Percentiles rank a stretch among this genome's conserved stretches.
Conservation (phyloP, 2,113 vertebrate genomes). For the Cacatua alba region DNA sequence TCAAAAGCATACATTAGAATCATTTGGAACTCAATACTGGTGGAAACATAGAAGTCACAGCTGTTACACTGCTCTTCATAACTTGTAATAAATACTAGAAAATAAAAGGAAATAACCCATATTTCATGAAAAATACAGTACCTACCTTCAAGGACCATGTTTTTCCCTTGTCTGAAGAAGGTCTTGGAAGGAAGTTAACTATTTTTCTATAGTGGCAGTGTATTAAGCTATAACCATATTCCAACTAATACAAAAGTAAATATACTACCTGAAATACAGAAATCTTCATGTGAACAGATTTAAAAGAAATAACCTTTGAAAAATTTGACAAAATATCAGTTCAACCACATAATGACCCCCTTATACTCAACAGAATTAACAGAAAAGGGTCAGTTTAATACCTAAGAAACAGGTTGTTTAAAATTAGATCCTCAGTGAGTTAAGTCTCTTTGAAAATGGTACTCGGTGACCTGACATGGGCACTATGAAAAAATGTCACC, state of each 20-base stretch:
- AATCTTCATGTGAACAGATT: conserved; percentile 34
- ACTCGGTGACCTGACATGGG: neutral
- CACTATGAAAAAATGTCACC: neutral
- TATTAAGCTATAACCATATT: conserved; percentile 59
- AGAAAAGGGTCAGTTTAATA: conserved; percentile 28
- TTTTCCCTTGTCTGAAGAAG: conserved; percentile 54
- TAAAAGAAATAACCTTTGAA: conserved; percentile 44
- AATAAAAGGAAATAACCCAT: conserved; percentile 53
- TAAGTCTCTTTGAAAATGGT: neutral
- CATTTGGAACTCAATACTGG: conserved; percentile 61
- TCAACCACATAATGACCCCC: conserved; percentile 17
- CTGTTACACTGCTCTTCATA: conserved; percentile 60
- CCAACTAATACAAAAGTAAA: conserved; percentile 47
- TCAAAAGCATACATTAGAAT: conserved; percentile 49
- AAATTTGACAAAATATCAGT: conserved; percentile 32
- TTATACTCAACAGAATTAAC: conserved; percentile 31
- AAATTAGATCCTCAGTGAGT: neutral
- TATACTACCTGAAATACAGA: conserved; percentile 38
- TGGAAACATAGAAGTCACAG: conserved; percentile 64
- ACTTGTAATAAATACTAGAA: conserved; percentile 61
- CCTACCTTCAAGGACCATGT: conserved; percentile 55
- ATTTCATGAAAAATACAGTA: conserved; percentile 60
- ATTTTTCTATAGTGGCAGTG: conserved; percentile 30
- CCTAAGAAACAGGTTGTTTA: neutral
- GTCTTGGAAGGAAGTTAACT: conserved; percentile 14